Evolutionary conservation across 2,113 vertebrate genomes (phyloP).

Genomic region (Apodemus sylvaticus): DNA sequence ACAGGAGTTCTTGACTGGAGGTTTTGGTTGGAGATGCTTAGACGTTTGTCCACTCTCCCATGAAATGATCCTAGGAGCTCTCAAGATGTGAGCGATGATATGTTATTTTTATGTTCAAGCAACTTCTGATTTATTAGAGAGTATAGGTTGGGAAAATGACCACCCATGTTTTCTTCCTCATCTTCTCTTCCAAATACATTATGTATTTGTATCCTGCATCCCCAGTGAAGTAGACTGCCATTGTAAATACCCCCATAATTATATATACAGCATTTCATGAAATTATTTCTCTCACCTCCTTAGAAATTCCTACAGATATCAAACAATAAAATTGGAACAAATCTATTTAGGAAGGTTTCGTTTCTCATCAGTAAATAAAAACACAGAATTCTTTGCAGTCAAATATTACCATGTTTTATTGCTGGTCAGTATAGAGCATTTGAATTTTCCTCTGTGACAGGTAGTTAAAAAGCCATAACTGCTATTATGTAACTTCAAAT

Average conservation of each 20-base stretch:
- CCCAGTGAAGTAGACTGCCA: not conserved
- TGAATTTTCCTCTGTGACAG: conserved; percentile 16
- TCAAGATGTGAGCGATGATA: conserved; percentile 42
- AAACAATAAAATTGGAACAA: not conserved
- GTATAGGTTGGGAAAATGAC: conserved; percentile 62
- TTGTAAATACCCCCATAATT: not conserved
- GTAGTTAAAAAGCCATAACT: conserved; percentile 16
- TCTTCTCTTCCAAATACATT: conserved; percentile 78
- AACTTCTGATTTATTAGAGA: conserved; percentile 67
- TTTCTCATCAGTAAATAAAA: conserved; percentile 1
- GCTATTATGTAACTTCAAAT: conserved; percentile 29
- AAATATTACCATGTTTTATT: not conserved
- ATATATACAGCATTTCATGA: not conserved
- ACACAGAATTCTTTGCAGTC: not conserved
- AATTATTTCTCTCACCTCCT: not conserved
- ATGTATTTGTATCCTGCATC: conserved; percentile 25
- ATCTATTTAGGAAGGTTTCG: not conserved
- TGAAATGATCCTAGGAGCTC: conserved; percentile 64
- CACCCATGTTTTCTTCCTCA: conserved; percentile 58
- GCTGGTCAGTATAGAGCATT: not conserved
- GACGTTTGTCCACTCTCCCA: conserved; percentile 17
- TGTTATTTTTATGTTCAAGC: conserved; percentile 54
- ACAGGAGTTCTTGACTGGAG: not conserved
- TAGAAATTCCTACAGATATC: not conserved
- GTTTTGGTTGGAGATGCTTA: conserved; percentile 31